Percentiles rank a stretch among this genome's conserved stretches.
phyloP scores from a whole-genome alignment of 2,888 invertebrate species.

The Hartigia nigra region DNA sequence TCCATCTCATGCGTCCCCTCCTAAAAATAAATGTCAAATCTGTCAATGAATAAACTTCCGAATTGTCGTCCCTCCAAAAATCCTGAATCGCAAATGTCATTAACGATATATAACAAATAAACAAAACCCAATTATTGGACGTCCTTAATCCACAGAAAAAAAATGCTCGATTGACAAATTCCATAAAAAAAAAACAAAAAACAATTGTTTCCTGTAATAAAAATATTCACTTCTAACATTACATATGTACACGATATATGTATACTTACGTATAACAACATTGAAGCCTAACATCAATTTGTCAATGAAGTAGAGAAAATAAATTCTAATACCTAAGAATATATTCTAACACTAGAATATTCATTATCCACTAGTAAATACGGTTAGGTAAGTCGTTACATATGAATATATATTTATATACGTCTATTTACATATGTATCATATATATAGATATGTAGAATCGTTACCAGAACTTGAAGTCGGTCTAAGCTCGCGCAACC shows the following conservation, averaged over 20 bases:
- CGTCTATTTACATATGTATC: no score
- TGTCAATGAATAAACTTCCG: no score
- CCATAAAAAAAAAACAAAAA: no score
- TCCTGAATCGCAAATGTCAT: no score
- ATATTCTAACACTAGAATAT: not conserved
- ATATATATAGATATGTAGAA: not conserved
- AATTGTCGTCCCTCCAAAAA: no score
- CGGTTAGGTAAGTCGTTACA: not conserved
- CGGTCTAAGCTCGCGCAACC: slow-evolving; percentile 4
- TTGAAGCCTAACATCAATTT: not conserved
- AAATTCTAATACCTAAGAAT: not conserved
- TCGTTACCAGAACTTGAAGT: not conserved
- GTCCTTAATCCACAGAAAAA: no score
- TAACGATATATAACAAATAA: no score
- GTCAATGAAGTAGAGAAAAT: not conserved
- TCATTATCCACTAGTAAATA: not conserved
- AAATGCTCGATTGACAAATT: no score
- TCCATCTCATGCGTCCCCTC: no score
- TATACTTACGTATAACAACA: not conserved
- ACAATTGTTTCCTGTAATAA: not conserved
- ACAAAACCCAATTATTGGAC: no score
- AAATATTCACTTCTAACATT: not conserved
- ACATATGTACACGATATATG: not conserved
- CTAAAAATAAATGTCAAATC: no score
- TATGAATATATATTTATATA: not conserved